These are phyloP conservation scores for Corydoras sp. DNA, from an alignment of 2,113 vertebrate genomes.

Conservation along the genomic window DNA sequence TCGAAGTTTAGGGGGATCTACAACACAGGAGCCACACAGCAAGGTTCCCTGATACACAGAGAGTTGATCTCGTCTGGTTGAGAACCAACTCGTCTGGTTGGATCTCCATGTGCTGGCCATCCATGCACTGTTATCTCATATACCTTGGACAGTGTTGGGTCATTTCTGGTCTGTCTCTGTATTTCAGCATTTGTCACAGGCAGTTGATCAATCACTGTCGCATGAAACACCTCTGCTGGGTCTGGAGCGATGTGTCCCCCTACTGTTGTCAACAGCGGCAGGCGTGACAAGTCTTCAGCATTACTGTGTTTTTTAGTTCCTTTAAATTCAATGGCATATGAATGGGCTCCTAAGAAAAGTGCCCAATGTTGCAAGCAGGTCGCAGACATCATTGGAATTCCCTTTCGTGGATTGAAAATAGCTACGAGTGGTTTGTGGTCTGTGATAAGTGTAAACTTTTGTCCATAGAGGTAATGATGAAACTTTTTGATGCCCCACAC, in stretches of 20 bases:
- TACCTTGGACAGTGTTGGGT: slow-evolving; percentile 20
- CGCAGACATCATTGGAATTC: slow-evolving; percentile 1
- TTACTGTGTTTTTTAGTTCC: background rate
- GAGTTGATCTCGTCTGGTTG: too few species aligned
- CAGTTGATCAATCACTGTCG: too few species aligned
- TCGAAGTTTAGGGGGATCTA: too few species aligned
- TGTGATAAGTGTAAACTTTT: slow-evolving; percentile 22
- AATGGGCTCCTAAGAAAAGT: slow-evolving; percentile 29
- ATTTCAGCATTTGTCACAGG: too few species aligned
- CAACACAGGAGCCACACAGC: too few species aligned
- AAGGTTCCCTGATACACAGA: too few species aligned
- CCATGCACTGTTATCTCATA: slow-evolving; percentile 9
- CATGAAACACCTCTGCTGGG: too few species aligned
- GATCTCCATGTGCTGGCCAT: slow-evolving; percentile 5
- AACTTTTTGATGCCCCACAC: slow-evolving; percentile 18
- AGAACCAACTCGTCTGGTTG: too few species aligned
- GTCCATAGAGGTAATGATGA: slow-evolving; percentile 17
- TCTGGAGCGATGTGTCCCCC: too few species aligned
- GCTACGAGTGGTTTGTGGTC: slow-evolving; percentile 18
- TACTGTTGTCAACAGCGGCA: too few species aligned
- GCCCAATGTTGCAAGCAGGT: slow-evolving; percentile 19
- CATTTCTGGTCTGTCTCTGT: slow-evolving; percentile 18
- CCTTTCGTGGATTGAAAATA: slow-evolving; percentile 17
- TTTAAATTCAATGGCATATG: background rate
- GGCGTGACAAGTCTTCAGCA: background rate